Evolutionary conservation across 1,140 invertebrate genomes (phyloP), one percentile per base, ranked within the genome.

Genomic region (Diabrotica undecimpunctata): DNA sequence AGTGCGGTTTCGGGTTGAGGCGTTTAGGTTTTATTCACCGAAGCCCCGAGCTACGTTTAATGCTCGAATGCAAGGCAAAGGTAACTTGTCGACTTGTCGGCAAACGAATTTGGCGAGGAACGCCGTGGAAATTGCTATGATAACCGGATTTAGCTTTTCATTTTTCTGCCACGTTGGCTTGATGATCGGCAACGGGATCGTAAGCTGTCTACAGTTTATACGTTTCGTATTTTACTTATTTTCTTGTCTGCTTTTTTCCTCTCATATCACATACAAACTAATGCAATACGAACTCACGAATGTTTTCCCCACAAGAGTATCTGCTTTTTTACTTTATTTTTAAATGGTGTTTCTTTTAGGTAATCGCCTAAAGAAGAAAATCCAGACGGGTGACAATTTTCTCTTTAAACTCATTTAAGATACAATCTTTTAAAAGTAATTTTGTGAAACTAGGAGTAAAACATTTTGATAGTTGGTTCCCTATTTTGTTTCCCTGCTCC

Each of bases 111-210:
- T 67, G 67, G 63, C 71, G 66, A 67, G 67, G 69, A 69, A 64
- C 69, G 66, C 64, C 63, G 74, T 72, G 75, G 75, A 79, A 79
- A 79, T 80, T 77, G 78, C 77, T 74, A 78, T 74, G 75, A 77
- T 80, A 80, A 80, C 78, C 77, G 79, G 78, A 80, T 80, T 80
- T 80, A 74, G 79, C 75, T 77, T 79, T 80, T 79, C 79, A 79
- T 80, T 80, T 80, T 80, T 80, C 79, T 79, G 79, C 78, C 76
- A 79, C 74, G 75, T 71, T 78, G 77, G 75, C 75, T 77, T 76
- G 72, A 76, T 75, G 74, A 78, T 76, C 72, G 75, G 71, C 68
- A 69, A 69, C 25, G 67, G 66, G 62, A 72, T 69, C 68, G 56
- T 46, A 56, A 69, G 54, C 71, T 68, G 52, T 50, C 57, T 64